phyloP scores from a whole-genome alignment of 2,797 vertebrate species.

The Echiichthys vipera region DNA sequence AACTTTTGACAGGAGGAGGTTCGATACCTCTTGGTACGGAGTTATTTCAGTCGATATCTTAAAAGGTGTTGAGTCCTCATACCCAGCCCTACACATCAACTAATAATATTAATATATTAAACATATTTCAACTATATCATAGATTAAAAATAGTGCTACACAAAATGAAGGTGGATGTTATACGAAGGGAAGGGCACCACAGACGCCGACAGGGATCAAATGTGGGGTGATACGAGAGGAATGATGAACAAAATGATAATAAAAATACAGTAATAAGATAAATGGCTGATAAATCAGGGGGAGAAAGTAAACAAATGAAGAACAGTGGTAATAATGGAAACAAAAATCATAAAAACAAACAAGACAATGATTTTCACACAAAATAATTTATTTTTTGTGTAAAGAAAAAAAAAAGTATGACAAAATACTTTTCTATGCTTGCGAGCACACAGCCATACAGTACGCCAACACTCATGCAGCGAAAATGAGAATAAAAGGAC shows the following conservation, averaged over 20 bases:
- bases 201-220: slow-evolving; percentile 17
- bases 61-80: too few species aligned
- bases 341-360: slow-evolving; percentile 81
- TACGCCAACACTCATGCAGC: slow-evolving; percentile 63
- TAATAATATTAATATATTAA: too few species aligned
- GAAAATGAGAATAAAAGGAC: slow-evolving; percentile 74
- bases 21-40: too few species aligned
- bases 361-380: slow-evolving; percentile 85
- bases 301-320: slow-evolving; percentile 44
- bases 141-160: neutral
- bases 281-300: slow-evolving; percentile 6
- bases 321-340: slow-evolving; percentile 64
- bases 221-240: slow-evolving; percentile 42
- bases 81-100: too few species aligned
- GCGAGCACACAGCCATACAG: slow-evolving; percentile 64
- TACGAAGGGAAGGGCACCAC: slow-evolving; percentile 2
- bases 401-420: slow-evolving; percentile 73
- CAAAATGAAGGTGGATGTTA: neutral
- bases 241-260: slow-evolving; percentile 16
- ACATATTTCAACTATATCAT: neutral
- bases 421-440: slow-evolving; percentile 75
- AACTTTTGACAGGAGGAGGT: too few species aligned
- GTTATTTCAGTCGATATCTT: too few species aligned
- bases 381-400: slow-evolving; percentile 84
- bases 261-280: too few species aligned